Base-by-base conservation (phyloP, 2,888 invertebrate species). In the Gerosis bhagava region DNA sequence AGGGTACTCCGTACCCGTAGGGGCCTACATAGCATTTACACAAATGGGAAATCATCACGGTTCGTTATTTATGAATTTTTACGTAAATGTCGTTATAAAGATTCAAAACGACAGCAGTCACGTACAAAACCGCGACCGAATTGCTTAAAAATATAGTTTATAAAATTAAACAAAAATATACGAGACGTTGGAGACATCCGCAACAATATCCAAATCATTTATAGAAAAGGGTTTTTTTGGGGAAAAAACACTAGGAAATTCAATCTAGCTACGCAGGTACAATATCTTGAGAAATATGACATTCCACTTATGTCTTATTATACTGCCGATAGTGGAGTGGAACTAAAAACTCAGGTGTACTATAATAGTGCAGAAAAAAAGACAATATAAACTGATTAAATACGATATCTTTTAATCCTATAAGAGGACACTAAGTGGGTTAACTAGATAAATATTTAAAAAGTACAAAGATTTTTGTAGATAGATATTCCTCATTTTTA, bases 261-360 rank as follows among this genome's bases (percentile, higher is more conserved):
- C 74, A 69, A 70, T 80, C 87, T 87, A 87, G 77, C 87, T 87
- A 87, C 79, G 83, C 87, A 87, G 87, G 87, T 87, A 87, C 87
- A 77, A 73, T 64, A 62, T 64, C 57, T 58, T 57, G 65, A 73
- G 73, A 78, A 74, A 68, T 67, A 67, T 70, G 77, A 78, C 76
- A 73, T 70, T 74, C 56, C 86, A 83, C 78, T 84, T 86, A 83
- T 71, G 79, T 74, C 80, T 80, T 84, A 84, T 53, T 62, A 58
- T 69, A 34, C 13, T 42, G 15, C 32, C 46, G 21, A 15, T 26
- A n/a, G 46, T 8, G 15, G 16, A 46, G 34, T 22, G 26, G 31
- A 15, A 31, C 37, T 24, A 21, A 29, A 26, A 24, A 17, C 17
- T 21, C 13, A 19, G 13, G 10, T 8, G n/a, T 8, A 12, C 19